Base-by-base conservation (phyloP, 2,888 invertebrate species). In the Eupithecia insigniata region DNA sequence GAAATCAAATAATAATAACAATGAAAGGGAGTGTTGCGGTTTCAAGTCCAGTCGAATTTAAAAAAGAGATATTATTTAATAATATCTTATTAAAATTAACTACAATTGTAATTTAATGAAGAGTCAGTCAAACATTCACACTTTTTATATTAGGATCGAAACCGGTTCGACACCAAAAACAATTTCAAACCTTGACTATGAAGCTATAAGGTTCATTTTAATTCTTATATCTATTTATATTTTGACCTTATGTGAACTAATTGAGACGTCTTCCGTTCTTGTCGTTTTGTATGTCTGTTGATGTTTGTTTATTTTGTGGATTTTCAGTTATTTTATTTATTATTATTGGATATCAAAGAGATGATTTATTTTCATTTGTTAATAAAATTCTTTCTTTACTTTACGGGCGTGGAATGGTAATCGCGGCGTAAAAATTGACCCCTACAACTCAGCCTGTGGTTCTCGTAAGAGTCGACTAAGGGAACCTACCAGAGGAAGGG, bases 261-360 rank as follows among this genome's bases (percentile, higher is more conserved):
- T 93, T 93, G 93, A 93, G 93, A 85, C 82, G 90, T 93, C 89
- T 90, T 90, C 87, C 87, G 80, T 84, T 82, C 80, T 87, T 80
- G 86, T 89, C 82, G 85, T 87, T 88, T 87, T 89, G 87, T 89
- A 80, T 83, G 89, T 87, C 84, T 85, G 88, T 89, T 83, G 55
- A 55, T 83, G 85, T 32, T 61, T 73, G 62, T 69, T 70, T 34
- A 36, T 46, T 69, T 67, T 58, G 30, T 46, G 61, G 36, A 61
- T 65, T 34, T 69, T 58, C 18, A 70, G 67, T 73, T 73, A 60
- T 71, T 30, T 36, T 22, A 26, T 22, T 70, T 66, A 30, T 64
- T 64, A 36, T 64, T 36, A 64, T 22, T 51, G 62, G 34, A 67
- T 36, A 68, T 73, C 70, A 73, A 73, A 73, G 73, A 32, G 51